Conservation (phyloP, 2,113 vertebrate species). For the Grus americana region DNA sequence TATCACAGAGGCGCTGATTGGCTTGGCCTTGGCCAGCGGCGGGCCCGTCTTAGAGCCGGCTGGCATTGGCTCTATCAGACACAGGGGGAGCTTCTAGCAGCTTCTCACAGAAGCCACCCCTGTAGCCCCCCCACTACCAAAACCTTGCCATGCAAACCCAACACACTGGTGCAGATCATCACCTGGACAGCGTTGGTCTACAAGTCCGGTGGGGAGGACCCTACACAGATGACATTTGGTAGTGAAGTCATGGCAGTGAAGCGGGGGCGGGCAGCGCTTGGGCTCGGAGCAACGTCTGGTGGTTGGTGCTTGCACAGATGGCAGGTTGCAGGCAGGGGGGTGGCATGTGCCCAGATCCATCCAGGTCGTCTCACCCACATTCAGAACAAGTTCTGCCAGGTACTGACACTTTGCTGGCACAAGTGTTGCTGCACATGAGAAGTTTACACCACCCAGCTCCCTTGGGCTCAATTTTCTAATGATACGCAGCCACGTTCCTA, state of each 20-base stretch:
- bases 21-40: no score
- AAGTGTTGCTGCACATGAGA: not conserved
- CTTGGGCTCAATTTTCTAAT: not conserved
- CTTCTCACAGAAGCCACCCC: no score
- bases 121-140: no score
- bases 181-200: not conserved
- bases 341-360: not conserved
- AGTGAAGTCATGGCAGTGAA: not conserved
- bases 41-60: no score
- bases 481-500: not conserved
- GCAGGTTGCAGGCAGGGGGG: not conserved
- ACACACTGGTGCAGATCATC: not conserved
- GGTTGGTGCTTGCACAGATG: not conserved
- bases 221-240: rapidly evolving
- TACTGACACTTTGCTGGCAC: not conserved
- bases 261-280: not conserved
- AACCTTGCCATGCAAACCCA: no score
- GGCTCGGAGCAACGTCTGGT: not conserved
- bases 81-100: no score
- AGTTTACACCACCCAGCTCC: not conserved
- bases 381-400: not conserved
- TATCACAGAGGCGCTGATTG: no score
- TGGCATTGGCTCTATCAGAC: no score
- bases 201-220: not conserved
- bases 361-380: rapidly evolving